Evolutionary conservation across 2,888 invertebrate genomes (phyloP).

Genomic region (Pyrrhosoma nymphula): DNA sequence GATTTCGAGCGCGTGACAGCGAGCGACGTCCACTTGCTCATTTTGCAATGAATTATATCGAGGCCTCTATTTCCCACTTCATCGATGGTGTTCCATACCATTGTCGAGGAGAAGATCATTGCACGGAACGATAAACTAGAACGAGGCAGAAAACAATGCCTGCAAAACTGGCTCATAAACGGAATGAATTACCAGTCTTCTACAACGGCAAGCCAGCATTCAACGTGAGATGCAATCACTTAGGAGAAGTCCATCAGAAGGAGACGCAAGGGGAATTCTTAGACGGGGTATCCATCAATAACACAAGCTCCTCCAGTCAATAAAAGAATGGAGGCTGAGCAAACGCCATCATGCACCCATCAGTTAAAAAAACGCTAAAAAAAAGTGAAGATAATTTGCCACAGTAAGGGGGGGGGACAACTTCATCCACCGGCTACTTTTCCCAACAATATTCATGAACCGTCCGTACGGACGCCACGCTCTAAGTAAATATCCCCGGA

Average conservation of each 20-base stretch:
- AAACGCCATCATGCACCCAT: neutral
- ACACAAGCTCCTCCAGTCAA: neutral
- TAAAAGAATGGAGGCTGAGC: neutral
- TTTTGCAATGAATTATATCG: no score
- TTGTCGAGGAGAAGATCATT: no score
- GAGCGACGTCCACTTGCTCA: no score
- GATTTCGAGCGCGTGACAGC: no score
- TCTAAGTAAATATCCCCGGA: neutral
- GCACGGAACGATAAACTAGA: neutral
- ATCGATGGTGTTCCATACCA: no score
- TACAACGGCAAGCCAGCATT: neutral
- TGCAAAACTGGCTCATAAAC: neutral
- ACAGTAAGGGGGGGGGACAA: neutral
- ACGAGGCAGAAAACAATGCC: neutral
- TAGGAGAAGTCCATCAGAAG: no score
- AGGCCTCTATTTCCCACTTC: no score
- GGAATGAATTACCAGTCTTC: neutral
- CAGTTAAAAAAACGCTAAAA: neutral
- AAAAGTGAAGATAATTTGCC: neutral
- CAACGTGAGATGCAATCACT: neutral
- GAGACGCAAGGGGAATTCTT: neutral
- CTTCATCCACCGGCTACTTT: neutral
- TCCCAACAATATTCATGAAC: conserved; percentile 18
- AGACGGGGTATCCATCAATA: neutral
- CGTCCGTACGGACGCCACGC: neutral